Evolutionary conservation across 2,797 vertebrate genomes (phyloP), one percentile per base, ranked within the genome.

Genomic region (Micropoecilia bifurca): DNA sequence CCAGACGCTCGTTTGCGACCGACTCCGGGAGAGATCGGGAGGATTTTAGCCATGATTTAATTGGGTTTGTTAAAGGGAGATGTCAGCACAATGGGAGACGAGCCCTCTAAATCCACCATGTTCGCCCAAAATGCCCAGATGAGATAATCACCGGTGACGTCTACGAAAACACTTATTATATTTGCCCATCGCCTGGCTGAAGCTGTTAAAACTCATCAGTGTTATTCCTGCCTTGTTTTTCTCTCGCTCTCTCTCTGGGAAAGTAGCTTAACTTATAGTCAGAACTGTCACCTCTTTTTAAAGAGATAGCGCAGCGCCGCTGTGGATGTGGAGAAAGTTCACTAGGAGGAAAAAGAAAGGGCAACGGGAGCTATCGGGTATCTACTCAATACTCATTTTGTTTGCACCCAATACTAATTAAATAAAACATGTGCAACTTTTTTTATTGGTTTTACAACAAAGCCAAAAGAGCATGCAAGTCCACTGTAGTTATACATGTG

Each of bases 111-210:
- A 98, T 97, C 97, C 97, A 89, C 95, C 92, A 95, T 95, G 92
- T 95, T 97, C 96, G 96, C 96, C 96, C 96, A 96, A 97, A 97
- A 98, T 93, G 96, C 95, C 94, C 89, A 90, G 89, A 96, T 96
- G 95, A 96, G 95, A 96, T 97, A 97, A 97, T 97, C 96, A 95
- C 53, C 94, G 94, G 95, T 97, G 97, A 97, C 96, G 95, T 96
- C 94, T 97, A 94, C 93, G 87, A 96, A 97, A 97, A 97, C 96
- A 97, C 96, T 97, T 97, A 97, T 97, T 97, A 96, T 97, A 96
- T 95, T 96, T 96, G 94, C 93, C 96, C 93, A 95, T 95, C 94
- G 96, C 96, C 95, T 94, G 95, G 95, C 96, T 96, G 95, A 96
- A 97, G 96, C 96, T 96, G 96, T 94, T 96, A 95, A 96, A 96